Conservation (phyloP, 2,113 vertebrate genomes). For the Cyprinus carpio region DNA sequence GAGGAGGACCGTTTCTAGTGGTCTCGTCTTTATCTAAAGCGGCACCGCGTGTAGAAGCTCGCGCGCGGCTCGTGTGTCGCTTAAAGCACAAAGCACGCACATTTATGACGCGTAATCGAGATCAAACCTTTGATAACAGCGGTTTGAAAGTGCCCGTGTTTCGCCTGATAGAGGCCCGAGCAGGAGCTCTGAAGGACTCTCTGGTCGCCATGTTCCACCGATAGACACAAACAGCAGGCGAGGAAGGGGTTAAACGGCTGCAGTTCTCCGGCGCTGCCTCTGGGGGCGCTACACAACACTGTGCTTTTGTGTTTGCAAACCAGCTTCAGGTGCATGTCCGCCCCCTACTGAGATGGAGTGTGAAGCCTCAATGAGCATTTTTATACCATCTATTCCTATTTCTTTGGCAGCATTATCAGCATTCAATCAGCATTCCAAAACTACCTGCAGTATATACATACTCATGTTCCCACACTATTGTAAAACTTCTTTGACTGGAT, state of each 20-base stretch:
- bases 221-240: constrained; percentile 27
- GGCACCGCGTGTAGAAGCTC: not conserved
- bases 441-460: no score
- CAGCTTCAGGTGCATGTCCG: no score
- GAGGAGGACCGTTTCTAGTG: no score
- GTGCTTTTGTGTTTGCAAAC: no score
- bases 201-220: constrained; percentile 84
- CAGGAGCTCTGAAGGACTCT: constrained; percentile 77
- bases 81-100: not conserved
- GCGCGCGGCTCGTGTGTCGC: no score
- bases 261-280: not conserved
- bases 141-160: constrained; percentile 60
- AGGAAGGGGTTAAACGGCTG: not conserved
- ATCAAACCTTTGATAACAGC: constrained; percentile 71
- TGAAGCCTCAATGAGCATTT: no score
- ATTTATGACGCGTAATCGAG: not conserved
- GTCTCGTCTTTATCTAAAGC: not conserved
- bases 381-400: no score
- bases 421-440: no score
- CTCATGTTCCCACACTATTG: no score
- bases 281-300: not conserved
- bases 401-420: no score
- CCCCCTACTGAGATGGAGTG: no score
- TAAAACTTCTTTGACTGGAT: no score
- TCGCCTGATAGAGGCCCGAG: constrained; percentile 67